These are phyloP conservation scores for Rotaria socialis DNA, from an alignment of 2,888 invertebrate genomes.

Conservation along the genomic window DNA sequence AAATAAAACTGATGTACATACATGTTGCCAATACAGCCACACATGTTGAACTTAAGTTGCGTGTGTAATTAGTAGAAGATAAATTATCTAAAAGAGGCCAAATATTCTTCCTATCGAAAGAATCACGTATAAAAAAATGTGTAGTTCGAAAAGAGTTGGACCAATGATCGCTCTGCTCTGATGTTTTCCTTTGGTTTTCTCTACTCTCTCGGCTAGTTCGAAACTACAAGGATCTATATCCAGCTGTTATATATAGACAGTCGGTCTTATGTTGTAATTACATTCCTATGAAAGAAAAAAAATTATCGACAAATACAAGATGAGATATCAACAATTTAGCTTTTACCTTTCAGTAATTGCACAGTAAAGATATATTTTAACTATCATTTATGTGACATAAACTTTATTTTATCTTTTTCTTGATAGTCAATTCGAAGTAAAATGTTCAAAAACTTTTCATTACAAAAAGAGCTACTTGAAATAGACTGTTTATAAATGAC, in stretches of 20 bases:
- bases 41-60: neutral
- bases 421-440: too few relatives aligned
- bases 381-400: too few relatives aligned
- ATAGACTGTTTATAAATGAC: neutral
- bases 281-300: neutral
- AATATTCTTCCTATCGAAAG: neutral
- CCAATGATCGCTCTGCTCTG: too few relatives aligned
- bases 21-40: neutral
- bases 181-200: too few relatives aligned
- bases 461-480: neutral
- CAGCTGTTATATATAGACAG: neutral
- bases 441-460: neutral
- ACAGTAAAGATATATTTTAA: too few relatives aligned
- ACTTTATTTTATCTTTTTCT: too few relatives aligned
- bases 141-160: too few relatives aligned
- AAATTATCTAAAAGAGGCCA: neutral
- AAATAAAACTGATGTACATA: neutral
- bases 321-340: neutral
- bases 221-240: neutral
- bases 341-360: neutral
- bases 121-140: neutral
- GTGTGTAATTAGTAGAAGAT: neutral
- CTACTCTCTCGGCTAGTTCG: too few relatives aligned
- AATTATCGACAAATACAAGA: neutral
- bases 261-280: neutral